Evolutionary conservation across 2,113 vertebrate species (phyloP).

Genomic region (Nipponia nippon): DNA sequence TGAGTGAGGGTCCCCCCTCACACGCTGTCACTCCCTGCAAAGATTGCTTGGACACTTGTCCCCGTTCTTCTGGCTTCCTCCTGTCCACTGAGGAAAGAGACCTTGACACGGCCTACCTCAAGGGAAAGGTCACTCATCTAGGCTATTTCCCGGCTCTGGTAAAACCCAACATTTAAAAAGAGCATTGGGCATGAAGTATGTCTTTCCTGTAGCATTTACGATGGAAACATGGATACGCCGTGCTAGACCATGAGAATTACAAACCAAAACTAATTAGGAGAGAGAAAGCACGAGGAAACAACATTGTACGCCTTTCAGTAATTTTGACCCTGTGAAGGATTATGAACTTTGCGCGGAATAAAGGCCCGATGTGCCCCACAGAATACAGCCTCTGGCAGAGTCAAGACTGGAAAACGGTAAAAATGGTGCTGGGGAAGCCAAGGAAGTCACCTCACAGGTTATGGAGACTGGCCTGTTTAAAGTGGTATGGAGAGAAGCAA

Average conservation of each 20-base stretch:
- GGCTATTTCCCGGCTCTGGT: not conserved
- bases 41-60: not conserved
- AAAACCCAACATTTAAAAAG: not conserved
- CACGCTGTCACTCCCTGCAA: not conserved
- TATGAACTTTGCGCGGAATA: not conserved
- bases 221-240: rapidly evolving
- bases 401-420: not conserved
- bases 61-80: not conserved
- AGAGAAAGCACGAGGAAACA: not conserved
- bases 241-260: not conserved
- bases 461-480: not conserved
- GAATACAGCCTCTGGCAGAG: not conserved
- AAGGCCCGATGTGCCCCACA: not conserved
- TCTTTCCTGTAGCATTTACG: not conserved
- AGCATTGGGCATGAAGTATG: not conserved
- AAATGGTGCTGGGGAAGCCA: not conserved
- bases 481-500: not conserved
- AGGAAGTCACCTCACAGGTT: not conserved
- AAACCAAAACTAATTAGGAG: not conserved
- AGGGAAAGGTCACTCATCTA: not conserved
- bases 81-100: not conserved
- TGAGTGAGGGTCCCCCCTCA: not conserved
- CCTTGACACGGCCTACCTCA: not conserved
- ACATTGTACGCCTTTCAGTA: rapidly evolving
- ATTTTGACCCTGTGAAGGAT: not conserved